Conservation (phyloP, 30 jellyfish, hydroid and myxozoan species). For the Aurelia sp. region DNA sequence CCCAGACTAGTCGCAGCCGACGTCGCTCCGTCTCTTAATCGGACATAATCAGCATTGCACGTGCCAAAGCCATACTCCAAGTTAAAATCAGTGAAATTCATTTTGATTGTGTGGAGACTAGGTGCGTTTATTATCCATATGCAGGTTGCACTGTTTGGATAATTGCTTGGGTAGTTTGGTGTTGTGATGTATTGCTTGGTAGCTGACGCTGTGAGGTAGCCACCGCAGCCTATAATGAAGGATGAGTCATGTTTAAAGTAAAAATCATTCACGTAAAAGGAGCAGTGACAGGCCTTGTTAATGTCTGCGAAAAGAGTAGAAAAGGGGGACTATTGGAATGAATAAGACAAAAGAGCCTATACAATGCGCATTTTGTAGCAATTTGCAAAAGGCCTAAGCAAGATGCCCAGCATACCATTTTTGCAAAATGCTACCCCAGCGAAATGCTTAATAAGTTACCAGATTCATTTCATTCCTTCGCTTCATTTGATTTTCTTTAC, state of each 20-base stretch:
- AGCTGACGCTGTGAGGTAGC: slow-evolving; percentile 47
- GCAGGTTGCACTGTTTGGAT: slow-evolving; percentile 55
- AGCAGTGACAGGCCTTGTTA: too few species aligned
- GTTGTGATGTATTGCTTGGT: slow-evolving; percentile 47
- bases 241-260: not conserved
- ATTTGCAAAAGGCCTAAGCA: too few species aligned
- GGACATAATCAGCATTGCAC: slow-evolving; percentile 58
- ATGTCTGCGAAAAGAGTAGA: too few species aligned
- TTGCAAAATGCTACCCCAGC: too few species aligned
- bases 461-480: too few species aligned
- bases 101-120: slow-evolving; percentile 34
- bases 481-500: too few species aligned
- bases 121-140: slow-evolving; percentile 68
- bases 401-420: too few species aligned
- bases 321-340: too few species aligned
- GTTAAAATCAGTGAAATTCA: slow-evolving; percentile 55
- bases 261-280: too few species aligned
- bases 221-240: slow-evolving; percentile 65
- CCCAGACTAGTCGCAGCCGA: slow-evolving; percentile 50
- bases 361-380: too few species aligned
- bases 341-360: too few species aligned
- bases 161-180: slow-evolving; percentile 73
- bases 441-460: too few species aligned
- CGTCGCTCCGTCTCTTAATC: slow-evolving; percentile 69
- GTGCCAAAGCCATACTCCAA: slow-evolving; percentile 49